These are phyloP conservation scores for Pseudorhombus dupliciocellatus DNA, from an alignment of 2,113 vertebrate species.

Conservation along the genomic window DNA sequence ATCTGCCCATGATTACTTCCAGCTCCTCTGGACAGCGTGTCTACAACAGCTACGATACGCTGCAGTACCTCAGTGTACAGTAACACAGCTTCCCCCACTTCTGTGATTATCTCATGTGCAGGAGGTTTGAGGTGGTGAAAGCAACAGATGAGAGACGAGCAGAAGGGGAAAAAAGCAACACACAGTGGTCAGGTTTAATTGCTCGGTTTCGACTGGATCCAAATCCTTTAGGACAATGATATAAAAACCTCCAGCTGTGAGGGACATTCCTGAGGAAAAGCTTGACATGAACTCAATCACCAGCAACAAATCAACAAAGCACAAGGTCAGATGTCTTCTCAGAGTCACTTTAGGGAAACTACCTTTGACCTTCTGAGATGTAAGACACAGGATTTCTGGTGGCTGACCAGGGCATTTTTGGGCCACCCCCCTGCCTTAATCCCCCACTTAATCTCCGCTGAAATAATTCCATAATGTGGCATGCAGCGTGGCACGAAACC, in stretches of 20 bases:
- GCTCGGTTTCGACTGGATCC: conserved; percentile 19
- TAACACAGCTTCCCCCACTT: conserved; percentile 17
- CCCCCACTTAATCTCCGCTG: conserved; percentile 67
- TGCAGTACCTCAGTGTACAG: conserved; percentile 6
- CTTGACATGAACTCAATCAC: conserved; percentile 45
- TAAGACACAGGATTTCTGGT: conserved; percentile 60
- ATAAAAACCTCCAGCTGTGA: conserved; percentile 45
- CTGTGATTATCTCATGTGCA: conserved; percentile 39
- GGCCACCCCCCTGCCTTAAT: conserved; percentile 33
- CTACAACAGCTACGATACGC: conserved; percentile 9
- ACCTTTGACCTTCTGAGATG: conserved; percentile 9
- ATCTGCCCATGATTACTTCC: conserved; percentile 39
- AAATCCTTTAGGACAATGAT: conserved; percentile 39
- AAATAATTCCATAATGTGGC: conserved; percentile 72
- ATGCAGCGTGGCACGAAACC: conserved; percentile 61
- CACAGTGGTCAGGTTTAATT: conserved; percentile 19
- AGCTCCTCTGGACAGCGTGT: conserved; percentile 22
- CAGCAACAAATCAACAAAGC: conserved; percentile 29
- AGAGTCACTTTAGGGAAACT: conserved; percentile 41
- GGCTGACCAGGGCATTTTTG: conserved; percentile 62
- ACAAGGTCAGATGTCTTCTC: conserved; percentile 41
- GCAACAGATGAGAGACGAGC: conserved; percentile 28
- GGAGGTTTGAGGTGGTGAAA: conserved; percentile 34
- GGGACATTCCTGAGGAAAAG: conserved; percentile 37
- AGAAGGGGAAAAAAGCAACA: neutral